Conservation (phyloP, 2,888 invertebrate genomes). For the Cheilosia vernalis region DNA sequence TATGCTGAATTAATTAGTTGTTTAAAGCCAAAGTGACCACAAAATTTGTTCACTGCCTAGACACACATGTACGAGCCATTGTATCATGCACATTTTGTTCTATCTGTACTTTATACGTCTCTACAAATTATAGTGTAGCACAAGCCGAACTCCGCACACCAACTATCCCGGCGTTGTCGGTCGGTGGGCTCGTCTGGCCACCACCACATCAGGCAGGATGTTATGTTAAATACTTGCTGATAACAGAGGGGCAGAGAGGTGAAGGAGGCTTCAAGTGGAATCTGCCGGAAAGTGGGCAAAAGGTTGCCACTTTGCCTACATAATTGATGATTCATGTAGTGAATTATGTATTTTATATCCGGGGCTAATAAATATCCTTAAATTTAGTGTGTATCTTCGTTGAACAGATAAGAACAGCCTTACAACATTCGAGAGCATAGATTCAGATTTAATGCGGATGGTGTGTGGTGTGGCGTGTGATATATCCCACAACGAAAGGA, state of each 20-base stretch:
- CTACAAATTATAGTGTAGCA: slow-evolving; percentile 56
- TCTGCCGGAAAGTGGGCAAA: slow-evolving; percentile 47
- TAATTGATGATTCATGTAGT: slow-evolving; percentile 73
- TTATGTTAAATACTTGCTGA: slow-evolving; percentile 67
- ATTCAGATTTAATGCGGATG: slow-evolving; percentile 59
- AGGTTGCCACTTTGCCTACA: slow-evolving; percentile 71
- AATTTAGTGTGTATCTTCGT: slow-evolving; percentile 66
- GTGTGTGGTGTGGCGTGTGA: slow-evolving; percentile 26
- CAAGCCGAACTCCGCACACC: neutral
- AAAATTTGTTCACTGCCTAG: slow-evolving; percentile 66
- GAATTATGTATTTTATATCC: slow-evolving; percentile 73
- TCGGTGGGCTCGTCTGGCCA: slow-evolving; percentile 19
- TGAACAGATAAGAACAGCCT: slow-evolving; percentile 65
- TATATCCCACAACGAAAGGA: slow-evolving; percentile 13
- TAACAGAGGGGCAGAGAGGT: slow-evolving; percentile 16
- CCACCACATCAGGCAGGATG: slow-evolving; percentile 51
- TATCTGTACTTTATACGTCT: neutral
- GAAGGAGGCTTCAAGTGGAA: slow-evolving; percentile 29
- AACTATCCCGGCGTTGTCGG: slow-evolving; percentile 10
- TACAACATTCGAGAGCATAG: slow-evolving; percentile 64
- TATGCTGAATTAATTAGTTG: slow-evolving; percentile 69
- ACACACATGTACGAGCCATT: slow-evolving; percentile 11
- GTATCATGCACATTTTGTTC: slow-evolving; percentile 20
- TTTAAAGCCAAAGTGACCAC: slow-evolving; percentile 68
- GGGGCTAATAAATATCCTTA: slow-evolving; percentile 68